Evolutionary conservation across 2,797 vertebrate genomes (phyloP).

Genomic region (Fistularia tabacaria): DNA sequence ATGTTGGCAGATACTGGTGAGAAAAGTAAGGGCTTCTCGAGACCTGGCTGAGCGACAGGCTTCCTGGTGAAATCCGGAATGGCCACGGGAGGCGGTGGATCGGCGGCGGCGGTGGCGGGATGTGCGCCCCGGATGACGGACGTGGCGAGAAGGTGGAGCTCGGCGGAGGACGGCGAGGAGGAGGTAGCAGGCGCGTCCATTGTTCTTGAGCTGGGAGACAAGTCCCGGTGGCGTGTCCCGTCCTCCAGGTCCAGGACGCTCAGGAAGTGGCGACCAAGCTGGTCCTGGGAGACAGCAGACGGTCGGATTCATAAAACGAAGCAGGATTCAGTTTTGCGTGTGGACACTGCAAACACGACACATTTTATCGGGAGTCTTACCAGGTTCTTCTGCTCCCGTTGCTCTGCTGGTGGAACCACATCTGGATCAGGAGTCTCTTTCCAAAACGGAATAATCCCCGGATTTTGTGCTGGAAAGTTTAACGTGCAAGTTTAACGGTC

Average conservation of each 20-base stretch:
- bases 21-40: not conserved
- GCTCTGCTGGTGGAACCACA: constrained; percentile 14
- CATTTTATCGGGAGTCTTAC: constrained; percentile 45
- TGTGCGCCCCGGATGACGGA: constrained; percentile 52
- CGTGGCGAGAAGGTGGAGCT: constrained; percentile 70
- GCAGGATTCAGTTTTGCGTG: no score
- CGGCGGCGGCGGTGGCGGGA: not conserved
- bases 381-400: constrained; percentile 21
- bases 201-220: constrained; percentile 43
- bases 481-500: no score
- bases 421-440: constrained; percentile 29
- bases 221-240: constrained; percentile 52
- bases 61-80: constrained; percentile 7
- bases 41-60: constrained; percentile 33
- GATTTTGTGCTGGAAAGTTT: constrained; percentile 53
- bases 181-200: constrained; percentile 16
- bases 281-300: constrained; percentile 30
- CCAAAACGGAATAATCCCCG: constrained; percentile 46
- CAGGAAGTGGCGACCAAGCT: constrained; percentile 70
- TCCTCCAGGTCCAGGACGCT: constrained; percentile 82
- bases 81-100: constrained; percentile 1
- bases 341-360: no score
- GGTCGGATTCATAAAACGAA: not conserved
- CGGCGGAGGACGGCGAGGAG: constrained; percentile 63
- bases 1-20: not conserved